These are phyloP conservation scores for Acanthisitta chloris DNA, from an alignment of 2,113 vertebrate species.

Conservation along the genomic window DNA sequence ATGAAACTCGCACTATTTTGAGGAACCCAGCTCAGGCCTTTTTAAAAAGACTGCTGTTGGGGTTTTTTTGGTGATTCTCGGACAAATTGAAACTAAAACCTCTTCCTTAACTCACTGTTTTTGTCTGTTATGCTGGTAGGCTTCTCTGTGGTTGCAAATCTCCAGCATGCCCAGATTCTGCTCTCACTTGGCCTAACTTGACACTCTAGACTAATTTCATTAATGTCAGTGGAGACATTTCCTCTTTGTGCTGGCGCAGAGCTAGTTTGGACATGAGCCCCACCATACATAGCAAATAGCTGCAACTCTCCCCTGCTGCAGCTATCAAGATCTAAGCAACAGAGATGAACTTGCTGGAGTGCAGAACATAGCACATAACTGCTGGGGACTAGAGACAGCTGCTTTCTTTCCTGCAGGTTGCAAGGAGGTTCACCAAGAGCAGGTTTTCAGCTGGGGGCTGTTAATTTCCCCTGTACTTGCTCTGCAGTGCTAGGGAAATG, in stretches of 20 bases:
- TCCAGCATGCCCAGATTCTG: not conserved
- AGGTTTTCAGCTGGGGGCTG: not conserved
- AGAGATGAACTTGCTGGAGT: not conserved
- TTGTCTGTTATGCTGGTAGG: not conserved
- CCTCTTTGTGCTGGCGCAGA: not conserved
- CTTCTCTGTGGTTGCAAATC: not conserved
- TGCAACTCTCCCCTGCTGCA: not conserved
- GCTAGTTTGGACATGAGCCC: not conserved
- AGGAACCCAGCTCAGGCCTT: slow-evolving; percentile 15
- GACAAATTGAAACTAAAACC: slow-evolving; percentile 51
- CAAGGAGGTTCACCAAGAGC: not conserved
- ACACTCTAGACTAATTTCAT: not conserved
- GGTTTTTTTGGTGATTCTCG: slow-evolving; percentile 34
- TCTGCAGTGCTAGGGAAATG: not conserved
- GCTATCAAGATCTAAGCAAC: not conserved
- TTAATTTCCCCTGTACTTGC: not conserved
- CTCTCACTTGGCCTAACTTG: not conserved
- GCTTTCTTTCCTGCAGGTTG: not conserved
- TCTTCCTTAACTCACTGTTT: not conserved
- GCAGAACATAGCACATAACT: not conserved
- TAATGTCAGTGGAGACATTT: not conserved
- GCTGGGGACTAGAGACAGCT: not conserved
- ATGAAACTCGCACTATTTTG: not conserved
- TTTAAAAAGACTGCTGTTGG: not conserved
- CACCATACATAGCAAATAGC: not conserved